Evolutionary conservation across 2,888 invertebrate genomes (phyloP).

Genomic region (Torymus auratus): DNA sequence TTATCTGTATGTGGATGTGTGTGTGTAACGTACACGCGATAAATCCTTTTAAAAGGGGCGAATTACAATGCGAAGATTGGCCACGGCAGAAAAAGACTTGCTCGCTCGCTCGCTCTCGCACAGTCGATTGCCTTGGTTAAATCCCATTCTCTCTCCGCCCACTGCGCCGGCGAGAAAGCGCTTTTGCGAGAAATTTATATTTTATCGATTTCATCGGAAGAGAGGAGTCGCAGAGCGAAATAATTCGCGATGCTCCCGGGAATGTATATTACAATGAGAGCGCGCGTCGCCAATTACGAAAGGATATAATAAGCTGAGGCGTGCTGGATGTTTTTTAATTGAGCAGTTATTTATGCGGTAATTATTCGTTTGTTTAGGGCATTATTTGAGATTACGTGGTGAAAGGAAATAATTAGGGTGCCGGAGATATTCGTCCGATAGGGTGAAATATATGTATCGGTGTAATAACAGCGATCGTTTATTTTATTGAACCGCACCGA

Average conservation of each 20-base stretch:
- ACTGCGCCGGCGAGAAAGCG: not conserved
- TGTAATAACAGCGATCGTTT: not conserved
- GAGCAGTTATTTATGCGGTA: too few relatives aligned
- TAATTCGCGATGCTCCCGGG: conserved; percentile 16
- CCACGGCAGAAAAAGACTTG: not conserved
- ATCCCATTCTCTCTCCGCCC: conserved; percentile 18
- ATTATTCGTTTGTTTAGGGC: too few relatives aligned
- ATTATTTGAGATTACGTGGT: too few relatives aligned
- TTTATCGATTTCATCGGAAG: conserved; percentile 38
- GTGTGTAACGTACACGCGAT: conserved; percentile 6
- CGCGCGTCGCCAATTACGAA: too few relatives aligned
- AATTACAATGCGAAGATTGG: conserved; percentile 45
- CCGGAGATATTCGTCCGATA: too few relatives aligned
- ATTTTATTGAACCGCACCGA: too few relatives aligned
- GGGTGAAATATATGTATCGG: not conserved
- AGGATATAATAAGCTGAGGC: too few relatives aligned
- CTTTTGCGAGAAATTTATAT: conserved; percentile 36
- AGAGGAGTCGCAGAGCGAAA: conserved; percentile 13
- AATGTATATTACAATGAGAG: conserved; percentile 12
- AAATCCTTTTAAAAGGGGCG: conserved; percentile 44
- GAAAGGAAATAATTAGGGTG: too few relatives aligned
- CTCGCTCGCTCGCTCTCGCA: not conserved
- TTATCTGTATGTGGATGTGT: not conserved
- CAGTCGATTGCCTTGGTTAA: conserved; percentile 44
- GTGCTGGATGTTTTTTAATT: not conserved